These are phyloP conservation scores for Notodonta dromedarius DNA, from an alignment of 2,888 invertebrate species.

Conservation along the genomic window DNA sequence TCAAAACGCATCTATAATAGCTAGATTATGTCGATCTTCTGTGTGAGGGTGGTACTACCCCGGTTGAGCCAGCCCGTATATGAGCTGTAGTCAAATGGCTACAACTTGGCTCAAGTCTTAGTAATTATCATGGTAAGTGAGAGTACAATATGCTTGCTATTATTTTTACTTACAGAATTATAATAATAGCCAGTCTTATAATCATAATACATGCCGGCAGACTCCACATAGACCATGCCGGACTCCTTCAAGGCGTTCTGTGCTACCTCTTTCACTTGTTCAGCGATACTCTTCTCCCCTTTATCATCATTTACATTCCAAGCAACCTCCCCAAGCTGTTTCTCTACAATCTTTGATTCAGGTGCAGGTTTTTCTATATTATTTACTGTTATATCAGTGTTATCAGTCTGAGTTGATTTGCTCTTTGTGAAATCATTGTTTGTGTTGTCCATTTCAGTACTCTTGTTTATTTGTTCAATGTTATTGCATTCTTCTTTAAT, in stretches of 20 bases:
- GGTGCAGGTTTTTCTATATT: slow-evolving; percentile 17
- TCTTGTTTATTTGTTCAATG: slow-evolving; percentile 8
- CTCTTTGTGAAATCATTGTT: slow-evolving; percentile 22
- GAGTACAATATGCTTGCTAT: too few relatives aligned
- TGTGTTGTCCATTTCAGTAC: slow-evolving; percentile 4
- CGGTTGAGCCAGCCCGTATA: too few relatives aligned
- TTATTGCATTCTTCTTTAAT: background rate
- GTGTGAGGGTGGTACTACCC: too few relatives aligned
- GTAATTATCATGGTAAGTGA: too few relatives aligned
- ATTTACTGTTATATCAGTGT: slow-evolving; percentile 12
- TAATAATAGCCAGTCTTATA: slow-evolving; percentile 95
- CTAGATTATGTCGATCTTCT: too few relatives aligned
- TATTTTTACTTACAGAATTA: slow-evolving; percentile 87
- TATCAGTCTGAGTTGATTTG: slow-evolving; percentile 46
- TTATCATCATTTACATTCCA: slow-evolving; percentile 54
- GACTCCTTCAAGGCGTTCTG: slow-evolving; percentile 89
- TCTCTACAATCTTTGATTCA: slow-evolving; percentile 11
- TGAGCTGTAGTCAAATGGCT: too few relatives aligned
- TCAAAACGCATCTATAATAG: too few relatives aligned
- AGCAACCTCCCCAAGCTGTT: slow-evolving; percentile 30
- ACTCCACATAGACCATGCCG: slow-evolving; percentile 94
- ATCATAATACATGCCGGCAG: slow-evolving; percentile 95
- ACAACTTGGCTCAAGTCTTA: too few relatives aligned
- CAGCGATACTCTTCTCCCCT: slow-evolving; percentile 83
- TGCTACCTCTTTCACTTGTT: slow-evolving; percentile 91